Conservation (phyloP, 2,797 vertebrate species). For the Chrysocyon brachyurus region DNA sequence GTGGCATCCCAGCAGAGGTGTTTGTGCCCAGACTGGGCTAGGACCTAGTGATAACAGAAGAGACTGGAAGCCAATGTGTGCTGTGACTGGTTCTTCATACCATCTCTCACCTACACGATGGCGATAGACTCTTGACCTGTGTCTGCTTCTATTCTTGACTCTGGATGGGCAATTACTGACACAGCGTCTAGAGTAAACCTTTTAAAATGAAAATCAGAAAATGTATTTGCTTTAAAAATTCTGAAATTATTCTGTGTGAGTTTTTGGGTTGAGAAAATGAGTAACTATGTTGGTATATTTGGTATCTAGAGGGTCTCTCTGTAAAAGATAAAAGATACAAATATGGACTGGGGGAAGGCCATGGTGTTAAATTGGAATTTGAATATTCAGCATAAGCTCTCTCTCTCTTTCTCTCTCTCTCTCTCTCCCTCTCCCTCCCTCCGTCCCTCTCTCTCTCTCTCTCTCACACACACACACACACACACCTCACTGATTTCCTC, state of each 20-base stretch:
- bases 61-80: background rate
- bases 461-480: background rate
- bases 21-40: background rate
- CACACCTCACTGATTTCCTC: background rate
- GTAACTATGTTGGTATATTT: background rate
- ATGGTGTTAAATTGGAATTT: background rate
- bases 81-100: background rate
- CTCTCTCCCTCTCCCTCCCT: background rate
- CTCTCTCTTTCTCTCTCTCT: background rate
- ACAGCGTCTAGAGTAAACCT: background rate
- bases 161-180: background rate
- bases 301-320: background rate
- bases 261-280: background rate
- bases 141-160: background rate
- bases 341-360: background rate
- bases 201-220: background rate
- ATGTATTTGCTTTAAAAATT: background rate
- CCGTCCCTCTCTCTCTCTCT: background rate
- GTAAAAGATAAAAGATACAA: background rate
- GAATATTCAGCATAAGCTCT: background rate
- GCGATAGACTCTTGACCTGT: background rate
- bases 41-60: background rate
- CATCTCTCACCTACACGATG: background rate
- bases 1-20: background rate
- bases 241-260: background rate